A percentile compares a stretch with the other conserved stretches of the same genome.
Evolutionary conservation across 2,888 invertebrate species (phyloP).

Genomic region (Rosalia funebris): DNA sequence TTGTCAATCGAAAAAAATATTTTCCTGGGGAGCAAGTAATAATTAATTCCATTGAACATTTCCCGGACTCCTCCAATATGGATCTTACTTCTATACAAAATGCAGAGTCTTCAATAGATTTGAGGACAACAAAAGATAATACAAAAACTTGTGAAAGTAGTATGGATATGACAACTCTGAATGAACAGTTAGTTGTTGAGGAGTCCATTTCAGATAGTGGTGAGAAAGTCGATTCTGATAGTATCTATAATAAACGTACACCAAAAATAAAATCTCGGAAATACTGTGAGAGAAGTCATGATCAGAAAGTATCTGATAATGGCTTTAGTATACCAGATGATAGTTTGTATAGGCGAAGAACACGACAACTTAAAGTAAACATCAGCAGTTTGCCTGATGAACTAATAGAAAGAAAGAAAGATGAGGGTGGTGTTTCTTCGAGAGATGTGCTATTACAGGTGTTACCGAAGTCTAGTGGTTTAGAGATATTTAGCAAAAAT

Average conservation of each 20-base stretch:
- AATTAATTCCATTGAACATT: neutral
- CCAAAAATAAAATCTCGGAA: conserved; percentile 24
- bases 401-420: neutral
- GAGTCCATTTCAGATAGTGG: no score
- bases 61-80: conserved; percentile 9
- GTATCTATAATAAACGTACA: conserved; percentile 27
- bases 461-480: no score
- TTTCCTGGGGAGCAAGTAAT: neutral
- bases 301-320: neutral
- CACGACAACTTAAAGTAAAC: neutral
- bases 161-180: conserved; percentile 21
- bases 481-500: conserved; percentile 23
- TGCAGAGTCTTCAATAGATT: neutral
- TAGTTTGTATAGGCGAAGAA: neutral
- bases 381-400: neutral
- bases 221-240: no score
- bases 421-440: no score
- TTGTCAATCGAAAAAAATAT: neutral
- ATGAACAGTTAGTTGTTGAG: no score
- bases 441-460: no score
- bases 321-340: conserved; percentile 16
- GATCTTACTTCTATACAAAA: neutral
- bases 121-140: neutral
- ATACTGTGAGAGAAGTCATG: no score
- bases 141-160: neutral